Evolutionary conservation across 2,888 invertebrate genomes (phyloP), one percentile per base, ranked within the genome.

Genomic region (Galeopsomyia nigrocyanea): DNA sequence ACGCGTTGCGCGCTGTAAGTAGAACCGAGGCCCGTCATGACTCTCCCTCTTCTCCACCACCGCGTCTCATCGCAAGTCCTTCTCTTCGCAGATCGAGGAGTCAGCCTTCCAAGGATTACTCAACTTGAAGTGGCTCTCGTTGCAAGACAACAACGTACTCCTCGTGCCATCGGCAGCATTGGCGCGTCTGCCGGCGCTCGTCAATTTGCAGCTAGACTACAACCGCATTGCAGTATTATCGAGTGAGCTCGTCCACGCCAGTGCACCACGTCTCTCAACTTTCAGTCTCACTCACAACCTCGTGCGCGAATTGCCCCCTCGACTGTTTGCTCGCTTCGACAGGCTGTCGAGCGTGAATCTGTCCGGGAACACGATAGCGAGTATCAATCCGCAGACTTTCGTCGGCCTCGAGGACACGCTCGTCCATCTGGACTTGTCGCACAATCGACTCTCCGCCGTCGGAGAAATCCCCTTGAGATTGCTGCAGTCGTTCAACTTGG

Each of bases 161-260:
- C 87, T 95, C 0, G 92, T 96, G 53, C 97, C 96, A 0, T 93
- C 94, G 0, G 92, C 93, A 55, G 95, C 96, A 0, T 87, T 96
- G 6, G 93, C 93, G 9, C 90, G 94, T n/a, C 86, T 96, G 16
- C 93, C 94, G 0, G 91, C 91, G 62, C 87, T 96, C 2, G 89
- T 90, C 3, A 90, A 92, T 14, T 89, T 96, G 0, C 93, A 94
- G 81, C 86, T 96, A 75, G 95, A 95, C 77, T 96, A 92, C 84
- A 97, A 97, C 86, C 89, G 96, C 77, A 94, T 97, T 5, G 95
- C 95, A 0, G 96, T 95, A 0, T 86, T 96, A 56, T 95, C 95
- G 0, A 91, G 91, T 10, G 95, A 94, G 78, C 92, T 95, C 73
- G 88, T 95, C 0, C 89, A 91, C 73, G 91, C 94, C 0, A 90